Evolutionary conservation across 2,797 vertebrate genomes (phyloP), one percentile per base, ranked within the genome.

Genomic region (Myotis pilosus): DNA sequence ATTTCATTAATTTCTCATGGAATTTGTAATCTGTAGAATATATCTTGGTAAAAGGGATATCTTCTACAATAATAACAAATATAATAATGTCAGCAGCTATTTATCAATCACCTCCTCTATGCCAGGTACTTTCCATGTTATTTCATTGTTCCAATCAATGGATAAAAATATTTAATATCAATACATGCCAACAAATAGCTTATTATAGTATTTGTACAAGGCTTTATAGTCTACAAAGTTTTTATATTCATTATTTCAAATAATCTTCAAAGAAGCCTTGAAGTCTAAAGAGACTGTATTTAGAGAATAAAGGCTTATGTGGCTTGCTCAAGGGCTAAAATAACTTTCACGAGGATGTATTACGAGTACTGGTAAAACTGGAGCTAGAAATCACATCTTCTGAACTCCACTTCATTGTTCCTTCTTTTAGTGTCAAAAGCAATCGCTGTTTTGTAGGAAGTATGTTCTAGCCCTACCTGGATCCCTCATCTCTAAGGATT

Each of bases 11-110:
- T 76, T 83, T 60, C 22, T 87, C 25, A 64, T 69, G 41, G 69
- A 49, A 87, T 64, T 38, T 89, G 51, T 89, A 51, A 74, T 38
- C 33, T 91, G 8, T 49, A 94, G 83, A 87, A 66, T 81, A 75
- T 16, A 60, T 10, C 60, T 60, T 75, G n/a, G n/a, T 74, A 60
- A 94, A 91, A 75, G 30, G n/a, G 49, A 36, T 49, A 75, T 38
- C n/a, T 9, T 49, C 49, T 81, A 57, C 2, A 60, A 41, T 81
- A 28, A 87, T 49, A 87, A 80, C 4, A 81, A 28, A 38, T 57
- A 60, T 51, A 86, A 69, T 20, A 84, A 64, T 30, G 13, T 72
- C 74, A 79, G 17, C 33, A 94, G 64, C n/a, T 30, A 62, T 76
- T 75, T 87, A 38, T 60, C 49, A 75, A 44, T 75, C 44, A 47